Evolutionary conservation across 2,888 invertebrate species (phyloP).

Genomic region (Epinotia demarniana): DNA sequence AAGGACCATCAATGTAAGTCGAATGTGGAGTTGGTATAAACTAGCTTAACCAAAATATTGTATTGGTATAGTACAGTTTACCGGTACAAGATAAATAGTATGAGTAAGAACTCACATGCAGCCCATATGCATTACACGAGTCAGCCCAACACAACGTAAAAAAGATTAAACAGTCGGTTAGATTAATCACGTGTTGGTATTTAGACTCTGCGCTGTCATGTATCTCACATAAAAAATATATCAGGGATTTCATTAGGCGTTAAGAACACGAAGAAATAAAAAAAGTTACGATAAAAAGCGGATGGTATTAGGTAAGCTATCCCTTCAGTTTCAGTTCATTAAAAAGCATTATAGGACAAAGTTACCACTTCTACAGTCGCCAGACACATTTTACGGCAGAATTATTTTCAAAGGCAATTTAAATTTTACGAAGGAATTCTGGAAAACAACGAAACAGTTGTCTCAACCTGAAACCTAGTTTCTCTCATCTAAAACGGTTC

Average conservation of each 20-base stretch:
- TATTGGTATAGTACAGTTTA: neutral
- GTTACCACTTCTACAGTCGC: neutral
- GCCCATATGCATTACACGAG: constrained; percentile 27
- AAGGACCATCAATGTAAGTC: neutral
- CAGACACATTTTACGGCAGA: neutral
- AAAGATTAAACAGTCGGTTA: constrained; percentile 28
- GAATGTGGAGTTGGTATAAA: neutral
- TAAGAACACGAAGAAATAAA: constrained; percentile 10
- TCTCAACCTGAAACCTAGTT: constrained; percentile 12
- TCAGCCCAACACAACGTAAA: constrained; percentile 3
- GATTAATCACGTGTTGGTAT: constrained; percentile 32
- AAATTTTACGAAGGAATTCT: too few relatives aligned
- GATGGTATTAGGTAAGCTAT: neutral
- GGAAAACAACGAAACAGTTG: neutral
- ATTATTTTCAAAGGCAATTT: neutral
- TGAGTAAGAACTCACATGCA: constrained; percentile 30
- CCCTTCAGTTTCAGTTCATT: constrained; percentile 6
- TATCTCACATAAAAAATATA: constrained; percentile 22
- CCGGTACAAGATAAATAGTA: constrained; percentile 15
- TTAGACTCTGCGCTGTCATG: constrained; percentile 26
- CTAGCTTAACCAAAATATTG: constrained; percentile 3
- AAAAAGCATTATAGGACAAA: constrained; percentile 11
- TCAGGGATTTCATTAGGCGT: constrained; percentile 29
- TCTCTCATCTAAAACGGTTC: neutral
- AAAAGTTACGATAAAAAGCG: constrained; percentile 10